These are phyloP conservation scores for Xenentodon cancila DNA, from an alignment of 2,797 vertebrate species.

Conservation along the genomic window DNA sequence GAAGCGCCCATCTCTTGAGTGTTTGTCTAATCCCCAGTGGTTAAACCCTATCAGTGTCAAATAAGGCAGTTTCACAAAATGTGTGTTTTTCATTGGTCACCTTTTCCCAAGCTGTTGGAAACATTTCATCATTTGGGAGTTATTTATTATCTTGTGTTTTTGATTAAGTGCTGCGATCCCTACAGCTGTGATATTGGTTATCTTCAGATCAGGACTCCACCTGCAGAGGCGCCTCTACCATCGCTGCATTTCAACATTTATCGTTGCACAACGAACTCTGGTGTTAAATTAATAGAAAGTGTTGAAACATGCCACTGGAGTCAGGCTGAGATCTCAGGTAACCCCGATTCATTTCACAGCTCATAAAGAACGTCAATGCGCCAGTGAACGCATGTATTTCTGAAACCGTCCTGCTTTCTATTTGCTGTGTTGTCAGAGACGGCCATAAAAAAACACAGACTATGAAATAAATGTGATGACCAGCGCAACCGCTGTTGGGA, in stretches of 20 bases:
- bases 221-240: conserved; percentile 43
- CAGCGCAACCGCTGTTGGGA: conserved; percentile 63
- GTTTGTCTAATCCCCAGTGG: neutral
- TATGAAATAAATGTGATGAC: conserved; percentile 63
- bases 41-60: conserved; percentile 9
- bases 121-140: conserved; percentile 40
- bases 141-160: conserved; percentile 39
- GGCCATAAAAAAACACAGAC: conserved; percentile 61
- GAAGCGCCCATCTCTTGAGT: neutral
- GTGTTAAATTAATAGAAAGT: conserved; percentile 69
- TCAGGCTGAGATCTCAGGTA: conserved; percentile 58
- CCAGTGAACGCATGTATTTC: conserved; percentile 44
- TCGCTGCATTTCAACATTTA: conserved; percentile 61
- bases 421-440: conserved; percentile 57
- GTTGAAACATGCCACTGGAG: conserved; percentile 52
- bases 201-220: conserved; percentile 41
- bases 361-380: conserved; percentile 66
- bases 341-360: conserved; percentile 77
- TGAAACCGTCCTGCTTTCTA: conserved; percentile 43
- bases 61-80: conserved; percentile 6
- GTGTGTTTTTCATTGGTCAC: conserved; percentile 23
- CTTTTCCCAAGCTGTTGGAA: conserved; percentile 24
- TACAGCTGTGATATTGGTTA: conserved; percentile 25
- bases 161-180: conserved; percentile 36
- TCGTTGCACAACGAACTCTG: conserved; percentile 53